Conservation (phyloP, 1,140 invertebrate genomes). For the Hyles euphorbiae region DNA sequence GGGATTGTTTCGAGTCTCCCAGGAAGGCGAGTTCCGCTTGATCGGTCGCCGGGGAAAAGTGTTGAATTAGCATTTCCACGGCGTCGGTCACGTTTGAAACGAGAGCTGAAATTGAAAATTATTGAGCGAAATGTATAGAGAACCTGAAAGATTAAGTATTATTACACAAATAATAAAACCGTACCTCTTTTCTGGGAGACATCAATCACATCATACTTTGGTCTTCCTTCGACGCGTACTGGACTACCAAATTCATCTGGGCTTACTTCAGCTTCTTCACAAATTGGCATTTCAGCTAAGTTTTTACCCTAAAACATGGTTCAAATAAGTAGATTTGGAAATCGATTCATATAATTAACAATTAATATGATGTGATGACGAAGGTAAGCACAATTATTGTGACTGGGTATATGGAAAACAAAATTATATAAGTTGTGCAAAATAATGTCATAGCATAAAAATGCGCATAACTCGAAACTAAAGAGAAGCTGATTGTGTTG, state of each 20-base stretch:
- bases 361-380: conserved; percentile 1
- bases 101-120: conserved; percentile 69
- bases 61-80: conserved; percentile 80
- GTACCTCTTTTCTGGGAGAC: conserved; percentile 73
- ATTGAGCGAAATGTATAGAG: conserved; percentile 5
- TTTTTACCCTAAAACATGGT: conserved; percentile 71
- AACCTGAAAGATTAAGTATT: background rate
- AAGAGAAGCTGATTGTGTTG: background rate
- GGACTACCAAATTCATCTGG: conserved; percentile 76
- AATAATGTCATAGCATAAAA: conserved; percentile 5
- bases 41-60: conserved; percentile 76
- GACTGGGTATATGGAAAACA: conserved; percentile 7
- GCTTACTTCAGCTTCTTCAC: conserved; percentile 78
- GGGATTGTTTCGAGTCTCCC: conserved; percentile 76
- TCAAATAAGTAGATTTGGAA: background rate
- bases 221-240: conserved; percentile 54
- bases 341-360: background rate
- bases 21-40: conserved; percentile 75
- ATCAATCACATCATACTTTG: conserved; percentile 68
- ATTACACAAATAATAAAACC: too few relatives aligned
- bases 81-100: conserved; percentile 81
- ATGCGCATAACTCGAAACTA: background rate
- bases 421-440: conserved; percentile 9
- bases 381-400: background rate
- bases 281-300: conserved; percentile 77